These are phyloP conservation scores for Minunthozetes semirufus DNA, from an alignment of 2,888 invertebrate species.

Conservation along the genomic window DNA sequence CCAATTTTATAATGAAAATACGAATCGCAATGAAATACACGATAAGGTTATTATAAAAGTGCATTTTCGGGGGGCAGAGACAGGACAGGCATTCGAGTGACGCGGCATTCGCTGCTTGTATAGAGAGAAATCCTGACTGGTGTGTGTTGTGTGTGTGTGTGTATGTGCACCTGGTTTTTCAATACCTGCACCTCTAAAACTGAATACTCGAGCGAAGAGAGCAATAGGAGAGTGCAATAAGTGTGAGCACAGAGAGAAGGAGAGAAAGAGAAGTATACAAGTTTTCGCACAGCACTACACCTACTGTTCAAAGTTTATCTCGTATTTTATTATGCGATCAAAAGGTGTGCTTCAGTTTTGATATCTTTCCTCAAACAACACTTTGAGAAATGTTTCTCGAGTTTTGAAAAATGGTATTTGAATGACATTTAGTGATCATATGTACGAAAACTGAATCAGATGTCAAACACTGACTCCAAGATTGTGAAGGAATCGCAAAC, in stretches of 20 bases:
- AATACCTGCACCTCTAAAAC: conserved; percentile 13
- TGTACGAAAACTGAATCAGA: background rate
- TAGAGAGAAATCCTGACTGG: background rate
- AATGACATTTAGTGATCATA: background rate
- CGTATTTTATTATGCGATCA: background rate
- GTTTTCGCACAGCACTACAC: background rate
- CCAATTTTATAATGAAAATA: background rate
- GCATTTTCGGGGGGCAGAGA: background rate
- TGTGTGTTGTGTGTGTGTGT: background rate
- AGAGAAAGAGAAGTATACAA: background rate
- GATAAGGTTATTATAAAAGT: background rate
- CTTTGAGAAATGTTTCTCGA: background rate
- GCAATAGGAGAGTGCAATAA: background rate
- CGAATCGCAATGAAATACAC: background rate
- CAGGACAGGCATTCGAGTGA: conserved; percentile 8
- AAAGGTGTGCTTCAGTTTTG: background rate
- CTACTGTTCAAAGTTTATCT: background rate
- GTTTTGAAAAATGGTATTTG: background rate
- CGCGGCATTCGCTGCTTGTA: background rate
- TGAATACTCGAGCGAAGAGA: background rate
- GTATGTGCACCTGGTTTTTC: conserved; percentile 9
- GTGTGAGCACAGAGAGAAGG: too few relatives aligned
- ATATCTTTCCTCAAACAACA: background rate
- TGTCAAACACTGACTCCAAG: background rate
- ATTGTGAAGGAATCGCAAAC: too few relatives aligned